Percentiles rank a stretch among this genome's conserved stretches.
These are phyloP conservation scores for Sakesphorus luctuosus DNA, from an alignment of 2,113 vertebrate species.

Conservation along the genomic window DNA sequence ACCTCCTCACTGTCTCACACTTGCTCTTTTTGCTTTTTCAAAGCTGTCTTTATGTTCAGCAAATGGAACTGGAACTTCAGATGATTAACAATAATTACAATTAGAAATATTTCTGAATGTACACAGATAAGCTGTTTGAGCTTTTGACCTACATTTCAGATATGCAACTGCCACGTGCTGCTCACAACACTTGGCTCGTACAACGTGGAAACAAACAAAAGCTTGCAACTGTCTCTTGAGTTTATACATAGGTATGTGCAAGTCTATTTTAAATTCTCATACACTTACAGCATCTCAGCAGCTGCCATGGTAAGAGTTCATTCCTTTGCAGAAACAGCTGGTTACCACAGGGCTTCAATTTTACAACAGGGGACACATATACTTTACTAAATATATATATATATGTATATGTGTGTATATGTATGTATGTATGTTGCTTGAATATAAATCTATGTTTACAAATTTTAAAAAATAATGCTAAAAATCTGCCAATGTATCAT, in stretches of 20 bases:
- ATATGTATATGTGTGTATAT: neutral
- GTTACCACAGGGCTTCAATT: neutral
- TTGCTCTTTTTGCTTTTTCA: neutral
- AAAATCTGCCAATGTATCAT: neutral
- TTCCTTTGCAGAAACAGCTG: neutral
- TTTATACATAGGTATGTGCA: neutral
- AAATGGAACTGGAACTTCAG: neutral
- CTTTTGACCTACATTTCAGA: neutral
- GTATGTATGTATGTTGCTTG: neutral
- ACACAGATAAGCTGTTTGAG: neutral
- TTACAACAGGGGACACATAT: neutral
- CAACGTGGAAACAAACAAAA: neutral
- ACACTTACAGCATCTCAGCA: neutral
- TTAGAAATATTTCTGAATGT: neutral
- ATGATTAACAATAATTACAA: neutral
- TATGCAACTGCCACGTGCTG: neutral
- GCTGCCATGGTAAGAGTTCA: neutral
- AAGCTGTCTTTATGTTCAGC: neutral
- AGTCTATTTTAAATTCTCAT: neutral
- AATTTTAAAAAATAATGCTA: neutral
- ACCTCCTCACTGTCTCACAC: neutral
- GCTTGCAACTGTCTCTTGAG: neutral
- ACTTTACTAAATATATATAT: neutral
- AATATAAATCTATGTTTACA: neutral
- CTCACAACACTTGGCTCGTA: neutral